A percentile compares a stretch with the other conserved stretches of the same genome.
phyloP scores from a whole-genome alignment of 2,797 vertebrate genomes.

The Pachyuromys duprasi region DNA sequence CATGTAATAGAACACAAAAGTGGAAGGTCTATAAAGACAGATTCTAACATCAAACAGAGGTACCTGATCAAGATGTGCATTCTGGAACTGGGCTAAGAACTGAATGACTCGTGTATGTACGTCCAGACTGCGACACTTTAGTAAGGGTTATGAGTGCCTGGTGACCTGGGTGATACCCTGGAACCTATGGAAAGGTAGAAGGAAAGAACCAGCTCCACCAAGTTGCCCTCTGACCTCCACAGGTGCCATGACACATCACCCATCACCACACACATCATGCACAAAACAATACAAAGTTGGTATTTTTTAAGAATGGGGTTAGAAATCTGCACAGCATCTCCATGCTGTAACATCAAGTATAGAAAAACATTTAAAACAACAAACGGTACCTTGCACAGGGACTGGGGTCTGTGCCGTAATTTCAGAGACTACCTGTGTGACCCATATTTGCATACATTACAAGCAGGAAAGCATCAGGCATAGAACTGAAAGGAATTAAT shows the following conservation, averaged over 20 bases:
- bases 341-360: background rate
- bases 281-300: background rate
- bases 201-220: background rate
- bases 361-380: background rate
- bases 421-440: background rate
- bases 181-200: background rate
- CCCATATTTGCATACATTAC: fast-evolving
- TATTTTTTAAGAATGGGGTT: background rate
- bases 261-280: background rate
- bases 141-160: background rate
- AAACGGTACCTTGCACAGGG: background rate
- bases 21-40: background rate
- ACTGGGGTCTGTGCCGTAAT: background rate
- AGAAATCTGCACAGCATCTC: background rate
- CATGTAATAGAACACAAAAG: background rate
- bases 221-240: background rate
- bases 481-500: background rate
- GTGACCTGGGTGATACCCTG: background rate
- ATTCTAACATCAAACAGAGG: background rate
- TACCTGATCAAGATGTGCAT: background rate
- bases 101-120: background rate
- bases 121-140: background rate
- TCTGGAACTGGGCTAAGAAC: background rate
- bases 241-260: background rate
- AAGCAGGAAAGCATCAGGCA: background rate